Conservation (phyloP, 2,888 invertebrate species). For the Oscheius sp. region DNA sequence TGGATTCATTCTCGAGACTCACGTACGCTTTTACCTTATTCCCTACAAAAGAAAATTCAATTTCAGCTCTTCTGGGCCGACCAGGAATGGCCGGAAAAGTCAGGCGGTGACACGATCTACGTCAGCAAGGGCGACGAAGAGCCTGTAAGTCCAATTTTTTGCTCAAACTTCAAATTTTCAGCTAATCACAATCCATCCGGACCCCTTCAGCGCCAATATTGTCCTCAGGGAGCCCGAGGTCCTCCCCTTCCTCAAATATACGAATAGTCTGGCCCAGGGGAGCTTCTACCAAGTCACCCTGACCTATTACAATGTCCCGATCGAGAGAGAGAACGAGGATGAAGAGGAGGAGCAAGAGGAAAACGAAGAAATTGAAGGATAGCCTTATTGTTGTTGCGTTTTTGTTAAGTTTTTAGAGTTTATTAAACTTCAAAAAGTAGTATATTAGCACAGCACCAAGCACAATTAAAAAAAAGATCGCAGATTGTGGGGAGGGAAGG, state of each 20-base stretch:
- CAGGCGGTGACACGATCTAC: conserved; percentile 64
- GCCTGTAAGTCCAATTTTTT: conserved; percentile 46
- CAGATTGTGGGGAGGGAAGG: too few relatives aligned
- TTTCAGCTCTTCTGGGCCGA: conserved; percentile 61
- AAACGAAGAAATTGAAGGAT: not conserved
- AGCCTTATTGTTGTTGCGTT: conserved; percentile 1
- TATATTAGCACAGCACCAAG: too few relatives aligned
- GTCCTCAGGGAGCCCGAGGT: conserved; percentile 68
- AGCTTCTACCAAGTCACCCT: conserved; percentile 48
- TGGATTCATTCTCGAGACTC: conserved; percentile 51
- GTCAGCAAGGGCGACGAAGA: conserved; percentile 61
- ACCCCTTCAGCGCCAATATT: conserved; percentile 54
- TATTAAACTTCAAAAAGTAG: not conserved
- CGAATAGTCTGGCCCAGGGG: conserved; percentile 53
- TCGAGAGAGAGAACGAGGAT: conserved; percentile 40
- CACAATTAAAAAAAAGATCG: too few relatives aligned
- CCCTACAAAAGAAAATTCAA: not conserved
- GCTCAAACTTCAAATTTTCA: conserved; percentile 2
- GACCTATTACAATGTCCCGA: conserved; percentile 49
- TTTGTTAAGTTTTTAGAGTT: not conserved
- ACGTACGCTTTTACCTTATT: conserved; percentile 9
- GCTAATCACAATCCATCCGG: conserved; percentile 41
- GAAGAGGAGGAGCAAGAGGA: not conserved
- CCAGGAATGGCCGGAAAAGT: conserved; percentile 49
- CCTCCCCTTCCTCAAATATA: conserved; percentile 67